A percentile compares a stretch with the other conserved stretches of the same genome.
These are phyloP conservation scores for Acleris holmiana DNA, from an alignment of 2,888 invertebrate species.

Conservation along the genomic window DNA sequence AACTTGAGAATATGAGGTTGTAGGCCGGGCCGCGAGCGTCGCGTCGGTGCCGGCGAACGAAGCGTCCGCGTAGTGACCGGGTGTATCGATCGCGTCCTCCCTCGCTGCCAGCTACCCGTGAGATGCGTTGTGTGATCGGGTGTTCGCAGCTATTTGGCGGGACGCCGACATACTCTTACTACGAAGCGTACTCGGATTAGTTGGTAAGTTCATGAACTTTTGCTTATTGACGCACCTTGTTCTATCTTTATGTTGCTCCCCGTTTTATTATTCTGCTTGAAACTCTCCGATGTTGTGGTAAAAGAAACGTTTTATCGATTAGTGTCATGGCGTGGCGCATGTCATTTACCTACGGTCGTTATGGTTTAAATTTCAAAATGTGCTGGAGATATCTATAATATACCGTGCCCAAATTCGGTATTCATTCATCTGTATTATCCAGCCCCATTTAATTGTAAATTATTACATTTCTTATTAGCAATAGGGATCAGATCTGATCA, in stretches of 20 bases:
- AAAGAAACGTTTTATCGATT: constrained; percentile 23
- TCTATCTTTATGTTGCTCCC: constrained; percentile 8
- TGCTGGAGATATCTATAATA: too few relatives aligned
- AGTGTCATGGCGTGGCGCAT: constrained; percentile 9
- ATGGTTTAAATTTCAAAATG: constrained; percentile 23
- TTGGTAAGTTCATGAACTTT: constrained; percentile 58
- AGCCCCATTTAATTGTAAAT: too few relatives aligned
- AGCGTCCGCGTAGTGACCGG: constrained; percentile 68
- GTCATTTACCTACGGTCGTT: constrained; percentile 29
- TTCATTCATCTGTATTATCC: too few relatives aligned
- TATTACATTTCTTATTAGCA: too few relatives aligned
- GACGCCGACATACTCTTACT: constrained; percentile 59
- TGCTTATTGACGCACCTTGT: constrained; percentile 27
- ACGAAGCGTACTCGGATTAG: constrained; percentile 52
- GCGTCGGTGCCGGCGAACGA: constrained; percentile 63
- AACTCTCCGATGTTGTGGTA: constrained; percentile 17
- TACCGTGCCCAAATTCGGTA: too few relatives aligned
- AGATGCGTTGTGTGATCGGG: constrained; percentile 72
- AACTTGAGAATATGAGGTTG: constrained; percentile 80
- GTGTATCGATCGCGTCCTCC: constrained; percentile 76
- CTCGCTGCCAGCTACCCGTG: constrained; percentile 67
- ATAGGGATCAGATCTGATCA: too few relatives aligned
- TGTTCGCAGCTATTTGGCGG: constrained; percentile 75
- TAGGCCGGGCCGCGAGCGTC: constrained; percentile 43
- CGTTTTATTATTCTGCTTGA: constrained; percentile 8